Percentiles rank a stretch among this genome's conserved stretches.
These are phyloP conservation scores for Smutsia gigantea DNA, from an alignment of 2,797 vertebrate species.

Conservation along the genomic window DNA sequence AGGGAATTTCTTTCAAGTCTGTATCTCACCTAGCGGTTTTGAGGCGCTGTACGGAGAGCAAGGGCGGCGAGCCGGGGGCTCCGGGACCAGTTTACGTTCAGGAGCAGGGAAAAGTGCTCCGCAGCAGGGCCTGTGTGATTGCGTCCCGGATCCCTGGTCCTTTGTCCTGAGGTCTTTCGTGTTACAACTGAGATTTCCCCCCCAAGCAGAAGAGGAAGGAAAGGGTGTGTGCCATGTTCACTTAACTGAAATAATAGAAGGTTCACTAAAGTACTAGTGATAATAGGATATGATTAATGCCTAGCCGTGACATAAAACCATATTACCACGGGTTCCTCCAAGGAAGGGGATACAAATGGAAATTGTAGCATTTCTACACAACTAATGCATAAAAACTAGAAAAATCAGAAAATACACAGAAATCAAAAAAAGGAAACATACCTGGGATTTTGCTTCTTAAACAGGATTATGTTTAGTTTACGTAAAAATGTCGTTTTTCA, in stretches of 20 bases:
- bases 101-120: neutral
- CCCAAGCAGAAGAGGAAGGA: neutral
- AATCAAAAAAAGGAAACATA: neutral
- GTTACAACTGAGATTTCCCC: neutral
- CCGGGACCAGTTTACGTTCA: too few relatives aligned
- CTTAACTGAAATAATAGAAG: neutral
- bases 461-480: neutral
- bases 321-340: neutral
- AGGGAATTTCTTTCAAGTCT: neutral
- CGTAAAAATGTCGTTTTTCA: neutral
- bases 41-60: rapidly evolving
- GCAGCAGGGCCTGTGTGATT: neutral
- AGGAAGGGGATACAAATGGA: neutral
- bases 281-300: neutral
- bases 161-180: too few relatives aligned
- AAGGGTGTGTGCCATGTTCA: neutral
- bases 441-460: neutral
- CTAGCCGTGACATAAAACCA: neutral
- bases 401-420: neutral
- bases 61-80: too few relatives aligned
- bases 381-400: neutral
- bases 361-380: neutral
- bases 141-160: too few relatives aligned
- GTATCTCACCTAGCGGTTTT: rapidly evolving
- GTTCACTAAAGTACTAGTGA: neutral